These are phyloP conservation scores for Furnarius figulus DNA, from an alignment of 2,113 vertebrate genomes.

Conservation along the genomic window DNA sequence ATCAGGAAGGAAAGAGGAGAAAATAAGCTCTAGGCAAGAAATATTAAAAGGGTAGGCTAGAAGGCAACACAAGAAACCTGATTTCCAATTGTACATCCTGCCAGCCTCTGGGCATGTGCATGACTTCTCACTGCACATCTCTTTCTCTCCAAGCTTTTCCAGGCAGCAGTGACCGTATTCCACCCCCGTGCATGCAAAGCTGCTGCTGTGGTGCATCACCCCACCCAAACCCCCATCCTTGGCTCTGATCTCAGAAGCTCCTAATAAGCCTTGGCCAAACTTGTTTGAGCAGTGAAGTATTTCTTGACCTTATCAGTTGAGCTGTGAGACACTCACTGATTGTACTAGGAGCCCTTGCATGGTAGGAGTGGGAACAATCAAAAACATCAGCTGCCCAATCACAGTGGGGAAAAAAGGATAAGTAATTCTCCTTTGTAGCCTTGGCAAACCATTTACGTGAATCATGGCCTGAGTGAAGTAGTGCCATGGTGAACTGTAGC, in stretches of 20 bases:
- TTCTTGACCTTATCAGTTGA: not conserved
- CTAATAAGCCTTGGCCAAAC: not conserved
- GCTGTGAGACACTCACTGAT: not conserved
- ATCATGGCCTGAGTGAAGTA: not conserved
- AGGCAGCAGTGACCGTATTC: not conserved
- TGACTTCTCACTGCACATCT: rapidly evolving
- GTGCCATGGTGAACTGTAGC: not conserved
- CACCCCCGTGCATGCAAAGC: not conserved
- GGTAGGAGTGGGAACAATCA: not conserved
- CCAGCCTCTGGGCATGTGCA: not conserved
- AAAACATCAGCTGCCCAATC: not conserved
- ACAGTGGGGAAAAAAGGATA: not conserved
- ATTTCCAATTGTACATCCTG: not conserved
- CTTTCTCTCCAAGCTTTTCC: not conserved
- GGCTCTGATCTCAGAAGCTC: not conserved
- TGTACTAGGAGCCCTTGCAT: rapidly evolving
- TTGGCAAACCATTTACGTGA: not conserved
- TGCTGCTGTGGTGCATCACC: not conserved
- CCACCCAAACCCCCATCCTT: too few relatives aligned
- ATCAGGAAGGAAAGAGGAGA: not conserved
- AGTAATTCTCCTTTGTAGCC: not conserved
- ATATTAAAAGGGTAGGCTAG: not conserved
- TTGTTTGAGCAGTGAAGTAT: not conserved
- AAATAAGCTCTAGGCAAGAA: not conserved
- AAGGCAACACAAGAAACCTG: not conserved